Percentiles rank a stretch among this genome's conserved stretches.
Conservation (phyloP, 2,113 vertebrate genomes). For the Poecile atricapillus region DNA sequence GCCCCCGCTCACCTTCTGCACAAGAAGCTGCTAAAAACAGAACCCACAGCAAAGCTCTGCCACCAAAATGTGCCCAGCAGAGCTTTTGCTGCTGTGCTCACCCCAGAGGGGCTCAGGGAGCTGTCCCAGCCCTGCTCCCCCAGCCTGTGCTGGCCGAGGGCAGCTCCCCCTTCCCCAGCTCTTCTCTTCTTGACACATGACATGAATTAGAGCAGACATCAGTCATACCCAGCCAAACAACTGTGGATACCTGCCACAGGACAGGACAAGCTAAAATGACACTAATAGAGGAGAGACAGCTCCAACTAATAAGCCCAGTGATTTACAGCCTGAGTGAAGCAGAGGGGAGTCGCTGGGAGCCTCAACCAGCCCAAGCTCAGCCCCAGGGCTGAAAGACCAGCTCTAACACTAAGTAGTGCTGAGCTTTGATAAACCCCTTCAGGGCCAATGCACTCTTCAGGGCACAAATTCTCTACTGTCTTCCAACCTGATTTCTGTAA, state of each 20-base stretch:
- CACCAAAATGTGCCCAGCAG: rapidly evolving
- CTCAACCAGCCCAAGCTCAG: neutral
- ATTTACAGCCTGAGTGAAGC: neutral
- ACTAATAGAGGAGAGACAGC: neutral
- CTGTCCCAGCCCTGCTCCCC: neutral
- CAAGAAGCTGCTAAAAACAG: neutral
- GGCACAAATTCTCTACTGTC: neutral
- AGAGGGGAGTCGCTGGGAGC: neutral
- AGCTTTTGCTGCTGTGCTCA: neutral
- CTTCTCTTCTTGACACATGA: neutral
- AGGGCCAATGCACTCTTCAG: neutral
- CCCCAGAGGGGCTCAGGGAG: neutral
- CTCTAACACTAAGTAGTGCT: neutral
- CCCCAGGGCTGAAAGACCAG: neutral
- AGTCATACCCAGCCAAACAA: neutral
- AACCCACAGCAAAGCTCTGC: rapidly evolving
- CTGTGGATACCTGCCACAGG: neutral
- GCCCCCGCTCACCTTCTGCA: neutral
- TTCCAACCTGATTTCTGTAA: neutral
- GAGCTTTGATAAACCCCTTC: neutral
- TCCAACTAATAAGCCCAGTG: neutral
- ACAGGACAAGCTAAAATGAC: neutral
- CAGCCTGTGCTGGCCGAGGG: neutral
- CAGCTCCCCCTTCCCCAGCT: neutral
- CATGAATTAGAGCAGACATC: neutral